phyloP scores from a whole-genome alignment of 92 coral and sea anemone species.

The Meandrina meandrites region DNA sequence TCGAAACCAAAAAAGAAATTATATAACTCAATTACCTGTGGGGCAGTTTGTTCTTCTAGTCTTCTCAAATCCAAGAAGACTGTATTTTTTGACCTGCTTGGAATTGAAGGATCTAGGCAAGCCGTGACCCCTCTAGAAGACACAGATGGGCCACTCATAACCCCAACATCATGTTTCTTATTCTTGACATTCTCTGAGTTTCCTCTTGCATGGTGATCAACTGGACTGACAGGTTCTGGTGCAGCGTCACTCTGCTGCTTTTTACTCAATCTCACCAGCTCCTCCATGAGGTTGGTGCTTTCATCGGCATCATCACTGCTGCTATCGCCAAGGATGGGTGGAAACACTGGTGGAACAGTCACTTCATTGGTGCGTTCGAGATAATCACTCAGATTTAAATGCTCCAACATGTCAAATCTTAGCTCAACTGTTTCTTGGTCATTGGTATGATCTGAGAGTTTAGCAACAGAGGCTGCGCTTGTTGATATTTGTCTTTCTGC shows the following conservation, averaged over 20 bases:
- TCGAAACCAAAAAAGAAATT: too few species aligned
- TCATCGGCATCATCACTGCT: conserved; percentile 48
- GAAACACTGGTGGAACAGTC: conserved; percentile 40
- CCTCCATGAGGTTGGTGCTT: conserved; percentile 66
- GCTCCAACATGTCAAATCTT: conserved; percentile 57
- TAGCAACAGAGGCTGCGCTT: not conserved
- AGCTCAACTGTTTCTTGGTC: conserved; percentile 37
- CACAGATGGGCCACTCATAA: conserved; percentile 29
- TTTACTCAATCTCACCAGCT: conserved; percentile 66
- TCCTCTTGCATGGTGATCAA: not conserved
- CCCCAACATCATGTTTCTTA: conserved; percentile 25
- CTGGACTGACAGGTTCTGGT: conserved; percentile 8
- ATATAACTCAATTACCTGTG: not conserved
- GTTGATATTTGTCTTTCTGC: not conserved
- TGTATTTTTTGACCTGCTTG: conserved; percentile 22
- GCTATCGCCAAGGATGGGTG: conserved; percentile 44
- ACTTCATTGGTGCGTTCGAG: conserved; percentile 63
- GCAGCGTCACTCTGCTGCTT: conserved; percentile 71
- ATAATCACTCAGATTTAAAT: conserved; percentile 62
- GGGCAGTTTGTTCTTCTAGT: not conserved
- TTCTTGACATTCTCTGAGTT: not conserved
- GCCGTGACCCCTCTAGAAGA: conserved; percentile 34
- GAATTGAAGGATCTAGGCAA: conserved; percentile 11
- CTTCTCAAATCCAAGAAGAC: conserved; percentile 49
- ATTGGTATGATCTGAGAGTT: not conserved